Evolutionary conservation across 2,113 vertebrate species (phyloP).

Genomic region (Zosterops hypoxanthus): DNA sequence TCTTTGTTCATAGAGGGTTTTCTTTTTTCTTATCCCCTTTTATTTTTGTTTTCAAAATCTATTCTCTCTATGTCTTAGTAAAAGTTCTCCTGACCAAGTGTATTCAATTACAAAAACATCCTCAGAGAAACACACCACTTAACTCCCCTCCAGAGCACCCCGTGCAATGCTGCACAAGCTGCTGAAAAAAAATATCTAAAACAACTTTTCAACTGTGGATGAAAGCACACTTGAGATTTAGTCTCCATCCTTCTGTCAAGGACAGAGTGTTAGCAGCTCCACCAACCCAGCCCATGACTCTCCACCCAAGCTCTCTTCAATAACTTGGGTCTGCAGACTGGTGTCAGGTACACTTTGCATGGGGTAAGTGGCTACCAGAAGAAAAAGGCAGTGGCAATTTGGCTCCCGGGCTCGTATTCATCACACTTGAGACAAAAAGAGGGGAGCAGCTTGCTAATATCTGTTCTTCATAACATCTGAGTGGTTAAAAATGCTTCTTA

Average conservation of each 20-base stretch:
- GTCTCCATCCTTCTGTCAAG: not conserved
- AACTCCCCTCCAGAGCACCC: not conserved
- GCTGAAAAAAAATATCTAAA: not conserved
- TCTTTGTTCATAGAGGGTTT: not conserved
- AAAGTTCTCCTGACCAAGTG: not conserved
- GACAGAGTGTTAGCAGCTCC: not conserved
- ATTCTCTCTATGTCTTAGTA: not conserved
- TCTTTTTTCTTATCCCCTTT: not conserved
- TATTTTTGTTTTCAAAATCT: not conserved
- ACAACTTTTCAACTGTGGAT: not conserved
- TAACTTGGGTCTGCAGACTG: not conserved
- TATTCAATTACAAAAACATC: not conserved
- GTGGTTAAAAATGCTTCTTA: constrained; percentile 5
- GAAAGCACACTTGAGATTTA: not conserved
- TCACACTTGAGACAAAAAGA: not conserved
- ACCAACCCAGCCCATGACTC: not conserved
- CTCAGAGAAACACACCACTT: not conserved
- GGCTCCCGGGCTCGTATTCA: not conserved
- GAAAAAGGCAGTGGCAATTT: not conserved
- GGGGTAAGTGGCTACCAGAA: not conserved
- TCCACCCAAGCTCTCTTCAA: not conserved
- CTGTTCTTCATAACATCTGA: not conserved
- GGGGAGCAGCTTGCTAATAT: not conserved
- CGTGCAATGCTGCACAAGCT: not conserved
- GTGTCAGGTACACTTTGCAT: not conserved